Conservation (phyloP, 2,113 vertebrate species). For the Labeo catla region DNA sequence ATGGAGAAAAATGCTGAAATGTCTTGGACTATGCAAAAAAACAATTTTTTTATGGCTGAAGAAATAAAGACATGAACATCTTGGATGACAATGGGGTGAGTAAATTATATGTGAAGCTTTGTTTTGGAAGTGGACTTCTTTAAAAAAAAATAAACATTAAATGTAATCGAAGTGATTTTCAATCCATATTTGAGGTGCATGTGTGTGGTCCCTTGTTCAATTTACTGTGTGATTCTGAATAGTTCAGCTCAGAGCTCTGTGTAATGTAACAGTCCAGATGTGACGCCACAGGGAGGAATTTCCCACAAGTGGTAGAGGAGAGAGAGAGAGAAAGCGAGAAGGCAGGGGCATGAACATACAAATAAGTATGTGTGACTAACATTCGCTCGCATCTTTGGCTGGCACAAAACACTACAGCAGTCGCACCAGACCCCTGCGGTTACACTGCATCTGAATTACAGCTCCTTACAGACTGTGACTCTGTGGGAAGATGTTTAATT, state of each 20-base stretch:
- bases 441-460: neutral
- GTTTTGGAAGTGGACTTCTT: too few species aligned
- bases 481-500: neutral
- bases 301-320: neutral
- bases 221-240: neutral
- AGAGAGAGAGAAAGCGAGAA: neutral
- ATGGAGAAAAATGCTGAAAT: too few species aligned
- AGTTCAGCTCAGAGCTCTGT: neutral
- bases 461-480: neutral
- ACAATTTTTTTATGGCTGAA: too few species aligned
- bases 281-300: neutral
- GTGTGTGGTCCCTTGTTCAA: neutral
- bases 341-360: neutral
- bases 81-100: too few species aligned
- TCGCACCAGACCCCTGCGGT: neutral
- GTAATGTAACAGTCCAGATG: neutral
- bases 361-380: neutral
- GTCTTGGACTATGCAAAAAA: too few species aligned
- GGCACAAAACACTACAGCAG: constrained; percentile 6
- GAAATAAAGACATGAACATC: too few species aligned
- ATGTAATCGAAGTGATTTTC: too few species aligned
- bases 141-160: too few species aligned
- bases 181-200: neutral
- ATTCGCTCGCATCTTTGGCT: neutral
- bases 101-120: too few species aligned